Base-by-base conservation (phyloP, 2,113 vertebrate species). In the Nothocercus nigrocapillus region DNA sequence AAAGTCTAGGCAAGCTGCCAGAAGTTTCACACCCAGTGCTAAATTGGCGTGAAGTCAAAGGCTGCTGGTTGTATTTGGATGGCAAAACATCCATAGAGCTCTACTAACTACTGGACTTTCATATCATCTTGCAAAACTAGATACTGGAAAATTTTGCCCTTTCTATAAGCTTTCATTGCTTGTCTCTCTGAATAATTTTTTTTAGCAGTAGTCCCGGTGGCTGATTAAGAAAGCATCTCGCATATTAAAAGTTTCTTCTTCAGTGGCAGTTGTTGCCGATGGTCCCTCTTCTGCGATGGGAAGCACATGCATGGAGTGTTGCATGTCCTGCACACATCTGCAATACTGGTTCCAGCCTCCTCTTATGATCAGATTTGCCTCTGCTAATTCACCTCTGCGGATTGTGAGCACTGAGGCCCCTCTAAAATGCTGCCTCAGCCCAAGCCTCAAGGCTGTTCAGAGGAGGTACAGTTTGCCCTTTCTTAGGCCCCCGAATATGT, bases 11-110 rank as follows among this genome's bases (percentile, higher is more conserved):
- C 90, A 86, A 88, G 53, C 28, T 61, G 89, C 95, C 91, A 92
- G 44, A 59, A 59, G 44, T 76, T 94, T 92, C 69, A 94, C 69
- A 91, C 70, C 77, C 95, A 66, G 25, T 76, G 86, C 77, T 69
- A 81, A 94, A 89, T 62, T 89, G 86, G 91, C 94, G 73, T 49
- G 40, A 84, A 90, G 74, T 94, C 83, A 92, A 93, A 95, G 82
- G 85, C 69, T 93, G 94, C 66, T 87, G 82, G 69, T 36, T 28
- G 34, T 9, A 53, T 76, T 91, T 61, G 61, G 61, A 67, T 84
- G 90, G 83, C 92, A 94, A 93, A 94, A 64, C 69, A 67, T 73
- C 82, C 86, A 61, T 77, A 63, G 4, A 2, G n/a, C 64, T 94
- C 73, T 92, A 32, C 73, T 92, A 47, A 21, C 38, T 78, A 67